phyloP scores from a whole-genome alignment of 1,140 invertebrate genomes.

The Eufriesea mexicana region DNA sequence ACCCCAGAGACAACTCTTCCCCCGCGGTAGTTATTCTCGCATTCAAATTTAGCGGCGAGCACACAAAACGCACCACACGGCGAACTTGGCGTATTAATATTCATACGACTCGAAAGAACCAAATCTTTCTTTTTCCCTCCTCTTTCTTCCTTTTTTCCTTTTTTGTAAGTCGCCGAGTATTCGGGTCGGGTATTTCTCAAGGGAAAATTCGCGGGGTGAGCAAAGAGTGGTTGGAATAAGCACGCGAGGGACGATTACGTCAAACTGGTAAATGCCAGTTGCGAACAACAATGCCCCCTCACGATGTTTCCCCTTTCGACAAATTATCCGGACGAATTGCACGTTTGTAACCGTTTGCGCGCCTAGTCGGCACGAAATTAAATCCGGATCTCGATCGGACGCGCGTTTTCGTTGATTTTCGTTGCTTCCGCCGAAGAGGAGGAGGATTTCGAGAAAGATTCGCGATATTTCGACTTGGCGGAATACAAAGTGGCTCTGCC shows the following conservation, averaged over 20 bases:
- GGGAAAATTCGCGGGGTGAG: constrained; percentile 28
- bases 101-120: constrained; percentile 17
- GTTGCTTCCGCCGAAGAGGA: too few relatives aligned
- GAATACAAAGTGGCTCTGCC: too few relatives aligned
- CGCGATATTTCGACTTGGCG: too few relatives aligned
- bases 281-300: not conserved
- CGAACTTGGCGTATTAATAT: constrained; percentile 35
- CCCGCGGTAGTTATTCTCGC: not conserved
- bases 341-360: not conserved
- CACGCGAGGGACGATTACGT: not conserved
- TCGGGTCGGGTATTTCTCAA: constrained; percentile 28
- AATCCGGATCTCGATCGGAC: too few relatives aligned
- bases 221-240: not conserved
- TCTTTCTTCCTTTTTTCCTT: too few relatives aligned
- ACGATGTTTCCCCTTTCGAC: not conserved
- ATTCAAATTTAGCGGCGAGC: not conserved
- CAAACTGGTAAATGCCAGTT: constrained; percentile 17
- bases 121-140: constrained; percentile 9
- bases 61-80: not conserved
- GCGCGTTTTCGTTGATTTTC: too few relatives aligned
- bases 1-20: not conserved
- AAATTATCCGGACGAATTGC: not conserved
- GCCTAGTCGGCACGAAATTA: not conserved
- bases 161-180: not conserved
- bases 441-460: too few relatives aligned